These are phyloP conservation scores for Coluber constrictor DNA, from an alignment of 2,797 vertebrate species.

Conservation along the genomic window DNA sequence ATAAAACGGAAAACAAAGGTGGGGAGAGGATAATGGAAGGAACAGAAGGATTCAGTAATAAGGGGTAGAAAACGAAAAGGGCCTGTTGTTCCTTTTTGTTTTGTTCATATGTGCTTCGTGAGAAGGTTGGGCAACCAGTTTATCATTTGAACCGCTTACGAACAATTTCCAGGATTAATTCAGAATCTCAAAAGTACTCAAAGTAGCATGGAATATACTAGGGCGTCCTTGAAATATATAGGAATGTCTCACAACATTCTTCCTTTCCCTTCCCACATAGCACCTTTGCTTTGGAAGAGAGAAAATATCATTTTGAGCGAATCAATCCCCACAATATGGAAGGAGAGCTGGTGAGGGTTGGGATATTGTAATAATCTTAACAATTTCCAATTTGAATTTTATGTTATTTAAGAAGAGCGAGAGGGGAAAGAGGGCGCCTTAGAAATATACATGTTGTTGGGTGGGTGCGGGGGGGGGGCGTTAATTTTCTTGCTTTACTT, in stretches of 20 bases:
- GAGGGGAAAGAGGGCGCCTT: conserved; percentile 56
- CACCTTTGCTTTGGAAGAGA: conserved; percentile 1
- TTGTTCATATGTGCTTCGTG: conserved; percentile 39
- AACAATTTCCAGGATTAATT: conserved; percentile 4
- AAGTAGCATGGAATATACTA: conserved; percentile 11
- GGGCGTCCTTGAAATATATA: conserved; percentile 8
- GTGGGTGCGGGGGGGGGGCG: conserved; percentile 59
- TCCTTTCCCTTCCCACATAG: conserved; percentile 4
- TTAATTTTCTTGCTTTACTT: conserved; percentile 92
- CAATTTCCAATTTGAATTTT: conserved; percentile 41
- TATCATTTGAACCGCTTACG: too few relatives aligned
- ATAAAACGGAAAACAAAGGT: neutral
- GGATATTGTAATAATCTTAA: conserved; percentile 38
- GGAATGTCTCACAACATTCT: neutral
- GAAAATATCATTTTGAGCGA: conserved; percentile 38
- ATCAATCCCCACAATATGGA: conserved; percentile 55
- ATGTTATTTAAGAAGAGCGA: conserved; percentile 29
- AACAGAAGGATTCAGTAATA: neutral
- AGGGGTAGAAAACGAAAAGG: conserved; percentile 37
- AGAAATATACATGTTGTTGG: conserved; percentile 73
- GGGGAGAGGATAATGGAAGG: neutral
- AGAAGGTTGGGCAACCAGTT: conserved; percentile 22
- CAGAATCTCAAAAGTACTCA: conserved; percentile 7
- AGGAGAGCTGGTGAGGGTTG: conserved; percentile 57
- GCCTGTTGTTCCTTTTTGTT: neutral